Evolutionary conservation across 2,888 invertebrate species (phyloP).

Genomic region (Hecatera dysodea): DNA sequence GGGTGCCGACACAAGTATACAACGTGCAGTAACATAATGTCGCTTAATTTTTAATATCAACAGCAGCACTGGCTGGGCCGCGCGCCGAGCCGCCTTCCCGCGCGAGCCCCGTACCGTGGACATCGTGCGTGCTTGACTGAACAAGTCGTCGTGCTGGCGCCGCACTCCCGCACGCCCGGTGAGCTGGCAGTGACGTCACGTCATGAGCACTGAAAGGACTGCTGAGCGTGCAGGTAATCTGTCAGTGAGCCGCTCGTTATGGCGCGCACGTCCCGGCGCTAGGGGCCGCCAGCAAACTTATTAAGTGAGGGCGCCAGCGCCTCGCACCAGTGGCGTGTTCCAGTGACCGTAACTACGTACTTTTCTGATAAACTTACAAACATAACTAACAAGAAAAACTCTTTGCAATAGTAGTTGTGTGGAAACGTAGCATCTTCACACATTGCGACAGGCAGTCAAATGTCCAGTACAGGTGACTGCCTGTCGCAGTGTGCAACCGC

Average conservation of each 20-base stretch:
- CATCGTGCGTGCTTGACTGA: background rate
- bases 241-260: constrained; percentile 40
- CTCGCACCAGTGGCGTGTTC: background rate
- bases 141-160: background rate
- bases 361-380: background rate
- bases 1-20: background rate
- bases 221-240: constrained; percentile 16
- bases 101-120: no score
- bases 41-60: constrained; percentile 39
- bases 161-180: background rate
- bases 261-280: constrained; percentile 15
- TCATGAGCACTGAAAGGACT: background rate
- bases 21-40: constrained; percentile 24
- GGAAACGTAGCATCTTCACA: no score
- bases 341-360: background rate
- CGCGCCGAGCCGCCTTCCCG: no score
- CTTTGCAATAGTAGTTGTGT: background rate
- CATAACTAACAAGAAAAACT: background rate
- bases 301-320: background rate
- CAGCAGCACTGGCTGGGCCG: background rate
- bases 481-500: background rate
- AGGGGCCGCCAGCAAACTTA: constrained; percentile 7
- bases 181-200: no score
- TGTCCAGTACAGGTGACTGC: background rate
- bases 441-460: no score